Conservation (phyloP, 1,140 invertebrate species). For the Neodiprion lecontei region DNA sequence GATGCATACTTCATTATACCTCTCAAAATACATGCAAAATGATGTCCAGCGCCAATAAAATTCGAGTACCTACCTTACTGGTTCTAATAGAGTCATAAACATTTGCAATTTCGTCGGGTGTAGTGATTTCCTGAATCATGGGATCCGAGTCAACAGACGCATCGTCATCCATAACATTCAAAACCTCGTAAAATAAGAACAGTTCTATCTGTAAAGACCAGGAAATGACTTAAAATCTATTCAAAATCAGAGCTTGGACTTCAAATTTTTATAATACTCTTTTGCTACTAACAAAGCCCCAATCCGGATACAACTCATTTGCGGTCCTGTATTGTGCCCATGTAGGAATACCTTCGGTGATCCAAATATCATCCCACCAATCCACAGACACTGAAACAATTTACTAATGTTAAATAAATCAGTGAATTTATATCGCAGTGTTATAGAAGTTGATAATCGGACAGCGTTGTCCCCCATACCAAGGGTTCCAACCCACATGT, state of each 20-base stretch:
- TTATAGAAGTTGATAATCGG: background rate
- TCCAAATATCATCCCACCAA: constrained; percentile 94
- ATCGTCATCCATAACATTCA: constrained; percentile 79
- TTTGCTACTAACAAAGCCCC: constrained; percentile 76
- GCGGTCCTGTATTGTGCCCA: constrained; percentile 86
- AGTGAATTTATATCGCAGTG: constrained; percentile 12
- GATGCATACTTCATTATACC: background rate
- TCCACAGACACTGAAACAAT: constrained; percentile 78
- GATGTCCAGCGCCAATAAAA: background rate
- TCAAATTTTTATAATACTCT: constrained; percentile 11
- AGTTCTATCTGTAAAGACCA: constrained; percentile 65
- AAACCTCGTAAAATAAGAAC: constrained; percentile 77
- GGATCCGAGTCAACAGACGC: constrained; percentile 85
- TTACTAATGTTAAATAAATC: constrained; percentile 21
- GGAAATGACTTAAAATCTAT: constrained; percentile 1
- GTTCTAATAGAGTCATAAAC: constrained; percentile 95
- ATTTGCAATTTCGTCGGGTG: constrained; percentile 89
- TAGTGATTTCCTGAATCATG: constrained; percentile 81
- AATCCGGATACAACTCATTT: constrained; percentile 75
- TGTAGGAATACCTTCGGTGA: constrained; percentile 91
- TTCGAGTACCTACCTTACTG: constrained; percentile 73
- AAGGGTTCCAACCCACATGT: constrained; percentile 92
- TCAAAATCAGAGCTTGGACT: too few species aligned
- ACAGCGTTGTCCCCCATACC: constrained; percentile 57
- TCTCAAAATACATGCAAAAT: background rate